Percentiles rank a stretch among this genome's conserved stretches.
Conservation (phyloP, 2,797 vertebrate genomes). For the Podargus strigoides region DNA sequence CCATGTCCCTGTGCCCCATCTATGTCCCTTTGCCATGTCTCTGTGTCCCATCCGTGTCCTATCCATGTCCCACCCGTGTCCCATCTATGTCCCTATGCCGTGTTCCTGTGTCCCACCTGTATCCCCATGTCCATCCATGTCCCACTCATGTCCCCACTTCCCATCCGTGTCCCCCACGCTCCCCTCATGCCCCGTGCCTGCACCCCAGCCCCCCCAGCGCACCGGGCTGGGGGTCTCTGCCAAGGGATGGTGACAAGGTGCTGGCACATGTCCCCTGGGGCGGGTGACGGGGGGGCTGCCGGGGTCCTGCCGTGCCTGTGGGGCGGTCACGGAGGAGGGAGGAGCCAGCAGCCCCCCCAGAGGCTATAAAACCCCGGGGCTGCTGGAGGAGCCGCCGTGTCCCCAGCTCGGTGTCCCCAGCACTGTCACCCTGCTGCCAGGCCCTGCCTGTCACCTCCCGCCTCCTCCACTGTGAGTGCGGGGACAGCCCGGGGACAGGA, state of each 20-base stretch:
- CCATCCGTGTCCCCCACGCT: not conserved
- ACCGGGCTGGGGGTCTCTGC: not conserved
- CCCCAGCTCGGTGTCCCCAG: not conserved
- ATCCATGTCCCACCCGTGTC: too few relatives aligned
- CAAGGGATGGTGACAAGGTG: not conserved
- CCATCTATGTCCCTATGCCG: too few relatives aligned
- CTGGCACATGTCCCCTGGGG: not conserved
- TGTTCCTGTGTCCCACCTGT: too few relatives aligned
- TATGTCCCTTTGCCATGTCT: too few relatives aligned
- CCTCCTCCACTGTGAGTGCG: not conserved
- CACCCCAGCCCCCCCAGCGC: too few relatives aligned
- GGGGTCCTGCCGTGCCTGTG: not conserved
- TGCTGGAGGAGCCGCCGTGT: not conserved
- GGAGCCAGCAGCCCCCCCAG: not conserved
- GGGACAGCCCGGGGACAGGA: not conserved
- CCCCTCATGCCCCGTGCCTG: not conserved
- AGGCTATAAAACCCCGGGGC: not conserved
- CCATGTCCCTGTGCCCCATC: too few relatives aligned
- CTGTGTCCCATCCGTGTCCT: too few relatives aligned
- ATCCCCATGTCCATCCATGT: too few relatives aligned
- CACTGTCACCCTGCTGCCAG: not conserved
- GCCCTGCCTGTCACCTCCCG: not conserved
- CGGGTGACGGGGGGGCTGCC: not conserved
- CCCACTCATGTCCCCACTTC: too few relatives aligned
- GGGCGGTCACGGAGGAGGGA: not conserved